Percentiles rank a stretch among this genome's conserved stretches.
Evolutionary conservation across 2,113 vertebrate genomes (phyloP).

Genomic region (Toxotes chatareus): DNA sequence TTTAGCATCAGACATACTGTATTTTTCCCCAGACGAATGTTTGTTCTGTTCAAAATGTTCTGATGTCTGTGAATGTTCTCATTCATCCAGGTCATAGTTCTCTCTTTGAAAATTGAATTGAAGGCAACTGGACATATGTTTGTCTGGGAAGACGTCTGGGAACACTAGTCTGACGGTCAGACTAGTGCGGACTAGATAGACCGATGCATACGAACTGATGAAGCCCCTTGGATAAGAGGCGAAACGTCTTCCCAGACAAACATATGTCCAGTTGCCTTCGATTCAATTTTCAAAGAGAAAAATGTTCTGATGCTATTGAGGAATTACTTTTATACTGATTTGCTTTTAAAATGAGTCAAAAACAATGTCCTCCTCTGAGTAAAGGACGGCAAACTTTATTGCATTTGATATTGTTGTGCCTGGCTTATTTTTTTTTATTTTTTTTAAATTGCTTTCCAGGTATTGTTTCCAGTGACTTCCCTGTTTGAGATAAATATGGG

Average conservation of each 20-base stretch:
- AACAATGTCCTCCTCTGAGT: background rate
- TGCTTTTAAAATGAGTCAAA: slow-evolving; percentile 32
- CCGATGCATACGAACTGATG: too few relatives aligned
- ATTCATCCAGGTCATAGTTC: too few relatives aligned
- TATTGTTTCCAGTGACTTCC: slow-evolving; percentile 43
- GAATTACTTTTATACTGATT: slow-evolving; percentile 31
- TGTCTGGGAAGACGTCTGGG: too few relatives aligned
- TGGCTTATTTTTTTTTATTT: slow-evolving; percentile 10
- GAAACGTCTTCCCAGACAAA: too few relatives aligned
- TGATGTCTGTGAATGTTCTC: too few relatives aligned
- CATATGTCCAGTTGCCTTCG: too few relatives aligned
- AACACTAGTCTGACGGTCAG: too few relatives aligned
- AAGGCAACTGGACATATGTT: too few relatives aligned
- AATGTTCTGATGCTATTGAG: background rate
- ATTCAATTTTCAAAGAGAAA: too few relatives aligned
- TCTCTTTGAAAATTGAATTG: too few relatives aligned
- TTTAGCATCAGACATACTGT: background rate
- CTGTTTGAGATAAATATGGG: slow-evolving; percentile 51
- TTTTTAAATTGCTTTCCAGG: background rate
- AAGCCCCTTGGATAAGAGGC: too few relatives aligned
- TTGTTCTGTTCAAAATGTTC: background rate
- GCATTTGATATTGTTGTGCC: slow-evolving; percentile 3
- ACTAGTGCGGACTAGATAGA: too few relatives aligned
- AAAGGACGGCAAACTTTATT: background rate
- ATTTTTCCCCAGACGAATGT: background rate